phyloP scores from a whole-genome alignment of 2,797 vertebrate genomes.

The Hydrocynus forskahlii region DNA sequence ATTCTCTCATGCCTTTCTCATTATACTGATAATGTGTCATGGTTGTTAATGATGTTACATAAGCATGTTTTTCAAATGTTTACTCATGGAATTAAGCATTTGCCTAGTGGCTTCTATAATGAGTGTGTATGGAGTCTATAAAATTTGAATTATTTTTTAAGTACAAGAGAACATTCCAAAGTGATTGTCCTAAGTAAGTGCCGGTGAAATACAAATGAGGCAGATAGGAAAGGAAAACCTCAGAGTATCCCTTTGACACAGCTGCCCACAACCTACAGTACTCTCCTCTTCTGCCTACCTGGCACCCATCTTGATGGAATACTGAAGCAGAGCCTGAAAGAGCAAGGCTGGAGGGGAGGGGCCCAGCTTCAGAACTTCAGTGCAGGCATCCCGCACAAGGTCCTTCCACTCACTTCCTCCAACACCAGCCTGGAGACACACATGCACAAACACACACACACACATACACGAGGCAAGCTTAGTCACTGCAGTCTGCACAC shows the following conservation, averaged over 20 bases:
- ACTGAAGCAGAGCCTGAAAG: slow-evolving; percentile 91
- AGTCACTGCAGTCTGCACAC: background rate
- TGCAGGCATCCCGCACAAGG: slow-evolving; percentile 89
- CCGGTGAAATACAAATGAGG: too few species aligned
- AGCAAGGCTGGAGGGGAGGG: slow-evolving; percentile 85
- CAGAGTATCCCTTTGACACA: background rate
- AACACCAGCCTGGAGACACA: slow-evolving; percentile 75
- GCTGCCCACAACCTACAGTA: background rate
- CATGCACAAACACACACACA: background rate
- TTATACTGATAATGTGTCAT: too few species aligned
- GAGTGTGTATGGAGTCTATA: too few species aligned
- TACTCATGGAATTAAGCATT: too few species aligned
- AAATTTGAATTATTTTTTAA: too few species aligned
- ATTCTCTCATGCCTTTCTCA: too few species aligned
- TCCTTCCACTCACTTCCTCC: slow-evolving; percentile 85
- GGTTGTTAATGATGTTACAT: too few species aligned
- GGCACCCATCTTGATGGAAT: slow-evolving; percentile 83
- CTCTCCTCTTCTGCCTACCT: slow-evolving; percentile 74
- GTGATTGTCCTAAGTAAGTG: background rate
- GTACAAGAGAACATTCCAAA: too few species aligned
- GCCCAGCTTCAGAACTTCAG: slow-evolving; percentile 88
- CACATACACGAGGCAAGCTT: too few species aligned
- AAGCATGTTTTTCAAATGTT: too few species aligned
- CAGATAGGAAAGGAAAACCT: background rate
- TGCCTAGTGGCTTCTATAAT: too few species aligned